Percentiles rank a stretch among this genome's conserved stretches.
Evolutionary conservation across 2,113 vertebrate genomes (phyloP).

Genomic region (Seriola rivoliana): DNA sequence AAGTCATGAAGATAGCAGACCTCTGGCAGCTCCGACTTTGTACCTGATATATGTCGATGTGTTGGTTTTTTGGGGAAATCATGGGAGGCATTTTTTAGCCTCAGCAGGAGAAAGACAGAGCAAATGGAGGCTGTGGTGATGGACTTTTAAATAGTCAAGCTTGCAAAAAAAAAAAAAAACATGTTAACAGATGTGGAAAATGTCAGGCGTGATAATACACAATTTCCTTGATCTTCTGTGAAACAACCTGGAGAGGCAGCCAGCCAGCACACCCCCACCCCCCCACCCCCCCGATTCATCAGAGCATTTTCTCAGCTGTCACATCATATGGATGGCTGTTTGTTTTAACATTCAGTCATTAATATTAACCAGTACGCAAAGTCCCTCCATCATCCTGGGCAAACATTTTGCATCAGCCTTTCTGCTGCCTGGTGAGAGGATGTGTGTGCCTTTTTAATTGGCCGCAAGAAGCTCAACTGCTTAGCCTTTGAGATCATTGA

Average conservation of each 20-base stretch:
- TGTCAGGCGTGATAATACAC: slow-evolving; percentile 61
- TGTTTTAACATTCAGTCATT: slow-evolving; percentile 46
- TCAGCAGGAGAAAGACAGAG: slow-evolving; percentile 1
- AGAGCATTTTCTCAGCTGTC: slow-evolving; percentile 39
- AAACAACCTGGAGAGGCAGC: slow-evolving; percentile 38
- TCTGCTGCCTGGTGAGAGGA: slow-evolving; percentile 9
- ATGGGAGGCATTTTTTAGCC: slow-evolving; percentile 36
- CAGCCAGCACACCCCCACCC: slow-evolving; percentile 20
- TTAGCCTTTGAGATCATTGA: slow-evolving; percentile 56
- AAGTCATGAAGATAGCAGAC: slow-evolving; percentile 54
- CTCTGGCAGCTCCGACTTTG: slow-evolving; percentile 43
- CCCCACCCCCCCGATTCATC: slow-evolving; percentile 1
- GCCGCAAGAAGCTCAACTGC: slow-evolving; percentile 41
- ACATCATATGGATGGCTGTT: slow-evolving; percentile 37
- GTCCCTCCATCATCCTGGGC: slow-evolving; percentile 32
- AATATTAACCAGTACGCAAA: slow-evolving; percentile 40
- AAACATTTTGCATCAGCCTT: slow-evolving; percentile 66
- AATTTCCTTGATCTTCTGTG: slow-evolving; percentile 65
- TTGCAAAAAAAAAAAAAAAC: slow-evolving; percentile 20
- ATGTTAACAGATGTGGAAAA: slow-evolving; percentile 57
- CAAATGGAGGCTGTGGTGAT: slow-evolving; percentile 26
- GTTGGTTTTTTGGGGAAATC: slow-evolving; percentile 37
- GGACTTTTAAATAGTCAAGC: not conserved
- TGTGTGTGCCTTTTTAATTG: slow-evolving; percentile 54
- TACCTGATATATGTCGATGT: slow-evolving; percentile 45